Percentiles rank a stretch among this genome's conserved stretches.
phyloP scores from a whole-genome alignment of 2,113 vertebrate species.

The Semicossyphus pulcher region DNA sequence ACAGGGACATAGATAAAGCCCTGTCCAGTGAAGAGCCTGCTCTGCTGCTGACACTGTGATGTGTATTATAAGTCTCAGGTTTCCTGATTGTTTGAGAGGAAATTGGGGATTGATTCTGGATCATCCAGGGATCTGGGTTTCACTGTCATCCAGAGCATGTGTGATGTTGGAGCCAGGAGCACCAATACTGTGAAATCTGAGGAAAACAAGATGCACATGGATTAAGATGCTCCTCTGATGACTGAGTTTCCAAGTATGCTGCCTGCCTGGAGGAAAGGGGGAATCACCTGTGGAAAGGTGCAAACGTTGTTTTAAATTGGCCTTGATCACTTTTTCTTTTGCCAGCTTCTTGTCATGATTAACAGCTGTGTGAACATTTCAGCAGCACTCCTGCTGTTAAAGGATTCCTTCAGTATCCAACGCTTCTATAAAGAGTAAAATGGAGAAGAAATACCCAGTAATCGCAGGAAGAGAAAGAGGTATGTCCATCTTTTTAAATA shows the following conservation, averaged over 20 bases:
- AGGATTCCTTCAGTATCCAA: constrained; percentile 18
- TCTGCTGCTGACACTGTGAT: constrained; percentile 41
- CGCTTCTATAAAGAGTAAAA: constrained; percentile 30
- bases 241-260: constrained; percentile 25
- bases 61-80: constrained; percentile 41
- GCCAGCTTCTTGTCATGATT: background rate
- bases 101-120: constrained; percentile 60
- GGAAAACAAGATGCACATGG: background rate
- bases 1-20: constrained; percentile 29
- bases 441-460: constrained; percentile 73
- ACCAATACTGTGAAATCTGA: background rate
- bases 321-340: background rate
- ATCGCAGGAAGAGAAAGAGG: constrained; percentile 82
- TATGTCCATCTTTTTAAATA: constrained; percentile 38
- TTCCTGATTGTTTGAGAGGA: constrained; percentile 54
- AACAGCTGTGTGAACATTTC: constrained; percentile 1
- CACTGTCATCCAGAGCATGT: background rate
- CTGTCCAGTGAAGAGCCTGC: background rate
- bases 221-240: constrained; percentile 13
- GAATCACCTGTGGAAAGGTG: background rate
- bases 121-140: constrained; percentile 14
- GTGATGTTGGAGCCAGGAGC: constrained; percentile 11
- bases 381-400: background rate
- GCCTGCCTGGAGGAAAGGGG: background rate
- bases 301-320: too few relatives aligned